These are phyloP conservation scores for Epizoanthus ramosus DNA, from an alignment of 92 coral and sea anemone species.

Conservation along the genomic window DNA sequence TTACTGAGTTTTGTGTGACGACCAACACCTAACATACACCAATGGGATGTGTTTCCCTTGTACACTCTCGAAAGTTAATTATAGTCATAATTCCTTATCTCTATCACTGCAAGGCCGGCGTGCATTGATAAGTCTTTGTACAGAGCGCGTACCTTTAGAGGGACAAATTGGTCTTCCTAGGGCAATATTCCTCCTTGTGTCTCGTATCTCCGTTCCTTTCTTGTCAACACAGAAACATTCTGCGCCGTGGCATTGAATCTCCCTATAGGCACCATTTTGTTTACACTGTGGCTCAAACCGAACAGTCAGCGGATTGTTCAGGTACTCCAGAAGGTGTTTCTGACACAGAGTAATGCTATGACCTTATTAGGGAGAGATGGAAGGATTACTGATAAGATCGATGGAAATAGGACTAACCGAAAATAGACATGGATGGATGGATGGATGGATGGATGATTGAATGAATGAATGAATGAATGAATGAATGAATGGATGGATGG, in stretches of 20 bases:
- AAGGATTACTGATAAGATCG: not conserved
- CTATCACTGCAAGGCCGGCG: no score
- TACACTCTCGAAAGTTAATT: no score
- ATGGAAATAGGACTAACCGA: not conserved
- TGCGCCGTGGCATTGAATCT: constrained; percentile 69
- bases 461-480: no score
- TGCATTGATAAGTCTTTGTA: no score
- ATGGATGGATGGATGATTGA: no score
- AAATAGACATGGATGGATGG: no score
- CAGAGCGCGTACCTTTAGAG: constrained; percentile 43
- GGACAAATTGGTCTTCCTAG: constrained; percentile 70
- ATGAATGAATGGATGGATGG: no score
- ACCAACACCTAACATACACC: no score
- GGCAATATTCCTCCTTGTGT: constrained; percentile 64
- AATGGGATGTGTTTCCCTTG: no score
- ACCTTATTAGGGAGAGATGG: constrained; percentile 3
- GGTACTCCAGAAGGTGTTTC: constrained; percentile 64
- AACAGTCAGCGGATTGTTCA: constrained; percentile 52
- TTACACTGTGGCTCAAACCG: constrained; percentile 76
- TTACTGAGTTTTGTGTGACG: no score
- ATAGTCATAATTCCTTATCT: no score
- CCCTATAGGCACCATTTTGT: constrained; percentile 67
- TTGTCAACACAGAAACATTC: constrained; percentile 78
- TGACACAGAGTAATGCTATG: constrained; percentile 70
- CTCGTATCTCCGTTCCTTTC: constrained; percentile 67